Evolutionary conservation across 2,888 invertebrate genomes (phyloP).

Genomic region (Matsumyia berberina): DNA sequence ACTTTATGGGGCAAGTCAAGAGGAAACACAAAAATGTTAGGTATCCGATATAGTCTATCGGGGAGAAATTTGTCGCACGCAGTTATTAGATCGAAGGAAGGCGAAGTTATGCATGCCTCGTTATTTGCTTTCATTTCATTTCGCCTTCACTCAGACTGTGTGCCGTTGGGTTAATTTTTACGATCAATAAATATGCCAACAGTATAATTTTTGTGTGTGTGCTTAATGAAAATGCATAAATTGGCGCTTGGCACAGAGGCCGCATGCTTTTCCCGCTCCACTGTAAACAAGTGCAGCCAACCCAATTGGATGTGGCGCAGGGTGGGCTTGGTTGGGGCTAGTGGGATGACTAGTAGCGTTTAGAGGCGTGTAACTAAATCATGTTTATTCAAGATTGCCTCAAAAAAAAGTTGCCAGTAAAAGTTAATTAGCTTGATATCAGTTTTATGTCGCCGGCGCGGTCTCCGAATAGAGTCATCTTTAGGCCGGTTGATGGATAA

Average conservation of each 20-base stretch:
- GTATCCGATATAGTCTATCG: slow-evolving; percentile 49
- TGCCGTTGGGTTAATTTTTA: slow-evolving; percentile 72
- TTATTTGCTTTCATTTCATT: slow-evolving; percentile 65
- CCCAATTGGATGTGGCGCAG: neutral
- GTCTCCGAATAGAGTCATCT: slow-evolving; percentile 22
- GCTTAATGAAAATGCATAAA: slow-evolving; percentile 74
- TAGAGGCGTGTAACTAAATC: slow-evolving; percentile 58
- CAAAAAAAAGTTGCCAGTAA: slow-evolving; percentile 24
- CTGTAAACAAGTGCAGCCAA: slow-evolving; percentile 48
- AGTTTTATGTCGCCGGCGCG: neutral
- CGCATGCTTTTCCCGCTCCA: slow-evolving; percentile 12
- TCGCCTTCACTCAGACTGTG: slow-evolving; percentile 12
- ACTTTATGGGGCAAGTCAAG: slow-evolving; percentile 54
- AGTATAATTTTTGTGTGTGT: slow-evolving; percentile 56
- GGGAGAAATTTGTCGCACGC: slow-evolving; percentile 48
- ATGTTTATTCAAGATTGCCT: slow-evolving; percentile 53
- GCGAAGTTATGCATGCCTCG: slow-evolving; percentile 59
- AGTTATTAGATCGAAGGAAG: slow-evolving; percentile 56
- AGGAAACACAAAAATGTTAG: slow-evolving; percentile 54
- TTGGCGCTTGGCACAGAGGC: slow-evolving; percentile 51
- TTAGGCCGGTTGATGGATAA: slow-evolving; percentile 21
- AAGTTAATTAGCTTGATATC: slow-evolving; percentile 51
- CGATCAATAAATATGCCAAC: slow-evolving; percentile 72
- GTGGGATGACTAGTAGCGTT: slow-evolving; percentile 7
- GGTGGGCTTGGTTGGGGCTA: slow-evolving; percentile 26